These are phyloP conservation scores for Cossypha niveicapilla DNA, from an alignment of 2,797 vertebrate genomes.

Conservation along the genomic window DNA sequence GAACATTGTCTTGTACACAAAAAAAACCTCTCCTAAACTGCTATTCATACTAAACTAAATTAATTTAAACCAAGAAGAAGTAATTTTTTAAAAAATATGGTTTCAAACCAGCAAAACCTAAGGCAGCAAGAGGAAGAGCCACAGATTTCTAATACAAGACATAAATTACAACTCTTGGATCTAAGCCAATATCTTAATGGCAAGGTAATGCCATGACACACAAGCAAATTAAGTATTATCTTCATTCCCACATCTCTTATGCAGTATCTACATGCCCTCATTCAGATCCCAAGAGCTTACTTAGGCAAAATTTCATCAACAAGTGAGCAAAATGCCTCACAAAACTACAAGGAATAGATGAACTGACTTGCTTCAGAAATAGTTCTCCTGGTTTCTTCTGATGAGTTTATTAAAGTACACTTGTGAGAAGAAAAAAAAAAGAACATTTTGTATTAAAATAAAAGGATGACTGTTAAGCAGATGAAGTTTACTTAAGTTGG, in stretches of 20 bases:
- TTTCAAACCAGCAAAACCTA: background rate
- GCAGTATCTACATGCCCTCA: background rate
- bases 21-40: background rate
- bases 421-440: background rate
- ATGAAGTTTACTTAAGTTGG: background rate
- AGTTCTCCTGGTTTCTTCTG: background rate
- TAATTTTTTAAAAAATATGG: fast-evolving
- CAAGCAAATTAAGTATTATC: background rate
- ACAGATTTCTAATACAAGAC: background rate
- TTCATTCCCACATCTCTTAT: background rate
- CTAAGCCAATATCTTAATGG: background rate
- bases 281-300: background rate
- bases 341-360: background rate
- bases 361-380: background rate
- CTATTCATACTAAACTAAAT: background rate
- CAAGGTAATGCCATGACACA: background rate
- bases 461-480: background rate
- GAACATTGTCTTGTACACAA: background rate
- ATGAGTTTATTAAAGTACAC: background rate
- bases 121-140: background rate
- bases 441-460: background rate
- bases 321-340: background rate
- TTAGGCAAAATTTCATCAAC: background rate
- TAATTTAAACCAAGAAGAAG: background rate
- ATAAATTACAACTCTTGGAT: background rate